Conservation (phyloP, 2,888 invertebrate species). For the Cephus nigrinus region DNA sequence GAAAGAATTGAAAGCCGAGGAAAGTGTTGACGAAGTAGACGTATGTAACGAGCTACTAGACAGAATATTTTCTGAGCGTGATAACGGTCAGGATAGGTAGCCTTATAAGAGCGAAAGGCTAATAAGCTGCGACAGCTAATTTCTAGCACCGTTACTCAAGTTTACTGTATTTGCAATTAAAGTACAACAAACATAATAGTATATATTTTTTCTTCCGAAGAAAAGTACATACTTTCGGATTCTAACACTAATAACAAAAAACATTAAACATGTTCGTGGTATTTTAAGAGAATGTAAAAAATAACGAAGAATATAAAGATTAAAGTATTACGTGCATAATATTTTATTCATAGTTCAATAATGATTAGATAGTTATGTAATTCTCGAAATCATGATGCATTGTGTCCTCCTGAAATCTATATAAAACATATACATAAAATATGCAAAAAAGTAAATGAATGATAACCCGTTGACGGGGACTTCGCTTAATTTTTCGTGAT, state of each 20-base stretch:
- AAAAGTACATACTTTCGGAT: background rate
- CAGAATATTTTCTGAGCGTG: constrained; percentile 52
- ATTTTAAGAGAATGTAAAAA: background rate
- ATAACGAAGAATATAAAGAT: background rate
- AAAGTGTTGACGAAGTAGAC: constrained; percentile 50
- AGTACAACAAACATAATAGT: background rate
- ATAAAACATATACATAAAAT: background rate
- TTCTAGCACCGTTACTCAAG: background rate
- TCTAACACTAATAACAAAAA: background rate
- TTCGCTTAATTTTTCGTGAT: background rate
- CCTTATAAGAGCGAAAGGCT: constrained; percentile 4
- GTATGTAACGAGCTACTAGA: constrained; percentile 51
- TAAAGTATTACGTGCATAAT: background rate
- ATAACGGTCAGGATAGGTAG: constrained; percentile 55
- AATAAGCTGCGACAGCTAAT: background rate
- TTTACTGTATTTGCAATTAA: background rate
- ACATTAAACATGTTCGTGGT: background rate
- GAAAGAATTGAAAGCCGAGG: constrained; percentile 49
- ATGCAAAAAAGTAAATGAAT: background rate
- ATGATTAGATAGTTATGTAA: background rate
- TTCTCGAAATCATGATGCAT: background rate
- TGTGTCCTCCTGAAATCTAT: background rate
- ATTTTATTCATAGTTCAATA: background rate
- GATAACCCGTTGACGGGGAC: background rate
- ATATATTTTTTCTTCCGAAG: background rate